phyloP scores from a whole-genome alignment of 2,888 invertebrate species.

The Cheilosia vulpina region DNA sequence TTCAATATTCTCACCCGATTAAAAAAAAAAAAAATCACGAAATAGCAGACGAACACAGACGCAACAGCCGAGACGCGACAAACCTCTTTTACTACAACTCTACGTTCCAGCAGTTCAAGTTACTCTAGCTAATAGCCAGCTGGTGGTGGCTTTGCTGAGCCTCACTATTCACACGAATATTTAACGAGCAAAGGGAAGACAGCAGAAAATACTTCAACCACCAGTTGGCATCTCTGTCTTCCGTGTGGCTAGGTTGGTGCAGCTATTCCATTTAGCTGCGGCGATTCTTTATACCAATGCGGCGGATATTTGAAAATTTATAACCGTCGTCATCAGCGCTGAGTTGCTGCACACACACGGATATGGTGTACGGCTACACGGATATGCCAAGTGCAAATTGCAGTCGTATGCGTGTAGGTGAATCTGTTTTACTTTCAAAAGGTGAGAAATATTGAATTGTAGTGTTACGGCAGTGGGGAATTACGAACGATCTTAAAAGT shows the following conservation, averaged over 20 bases:
- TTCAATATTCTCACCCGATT: not conserved
- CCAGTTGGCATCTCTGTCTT: conserved; percentile 62
- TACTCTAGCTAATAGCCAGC: conserved; percentile 71
- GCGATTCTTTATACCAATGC: conserved; percentile 69
- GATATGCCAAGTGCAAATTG: not conserved
- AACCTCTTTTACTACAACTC: conserved; percentile 64
- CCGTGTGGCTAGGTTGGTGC: conserved; percentile 13
- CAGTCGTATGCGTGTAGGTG: conserved; percentile 24
- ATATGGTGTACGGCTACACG: not conserved
- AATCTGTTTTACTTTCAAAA: conserved; percentile 41
- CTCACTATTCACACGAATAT: conserved; percentile 48
- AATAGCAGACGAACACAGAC: conserved; percentile 68
- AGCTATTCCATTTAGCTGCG: conserved; percentile 50
- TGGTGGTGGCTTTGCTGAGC: conserved; percentile 67
- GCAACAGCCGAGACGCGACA: conserved; percentile 60
- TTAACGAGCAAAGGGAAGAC: conserved; percentile 38
- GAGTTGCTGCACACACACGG: conserved; percentile 28
- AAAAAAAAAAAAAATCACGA: conserved; percentile 41
- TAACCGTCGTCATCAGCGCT: conserved; percentile 64
- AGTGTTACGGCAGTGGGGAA: conserved; percentile 25
- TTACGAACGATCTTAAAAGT: not conserved
- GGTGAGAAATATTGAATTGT: conserved; percentile 27
- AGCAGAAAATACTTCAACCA: conserved; percentile 41
- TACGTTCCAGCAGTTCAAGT: conserved; percentile 72
- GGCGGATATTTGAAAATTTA: conserved; percentile 71